Conservation (phyloP, 2,888 invertebrate genomes). For the Drosophila birchii region DNA sequence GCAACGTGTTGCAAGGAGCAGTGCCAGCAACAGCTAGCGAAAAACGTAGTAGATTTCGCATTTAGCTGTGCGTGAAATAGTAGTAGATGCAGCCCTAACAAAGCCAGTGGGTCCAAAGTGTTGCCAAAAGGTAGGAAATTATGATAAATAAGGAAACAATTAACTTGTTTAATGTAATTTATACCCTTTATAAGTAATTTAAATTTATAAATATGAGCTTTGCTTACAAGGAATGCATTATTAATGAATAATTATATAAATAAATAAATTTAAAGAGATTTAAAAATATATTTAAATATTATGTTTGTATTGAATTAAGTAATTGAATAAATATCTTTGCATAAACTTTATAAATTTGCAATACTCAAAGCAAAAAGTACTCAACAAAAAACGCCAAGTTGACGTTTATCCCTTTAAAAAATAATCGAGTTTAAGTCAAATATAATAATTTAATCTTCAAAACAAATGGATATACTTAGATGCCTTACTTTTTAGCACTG, state of each 20-base stretch:
- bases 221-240: too few relatives aligned
- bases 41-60: slow-evolving; percentile 39
- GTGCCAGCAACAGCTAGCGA: slow-evolving; percentile 25
- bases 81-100: slow-evolving; percentile 57
- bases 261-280: too few relatives aligned
- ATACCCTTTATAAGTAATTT: background rate
- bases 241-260: too few relatives aligned
- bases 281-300: too few relatives aligned
- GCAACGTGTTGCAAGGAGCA: slow-evolving; percentile 75
- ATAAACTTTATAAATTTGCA: background rate
- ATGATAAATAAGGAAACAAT: background rate
- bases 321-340: background rate
- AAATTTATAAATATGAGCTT: too few relatives aligned
- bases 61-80: slow-evolving; percentile 39
- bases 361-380: too few relatives aligned
- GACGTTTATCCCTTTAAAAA: background rate
- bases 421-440: background rate
- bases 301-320: too few relatives aligned
- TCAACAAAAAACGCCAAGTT: background rate
- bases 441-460: background rate
- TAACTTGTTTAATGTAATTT: background rate
- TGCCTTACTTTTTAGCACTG: background rate
- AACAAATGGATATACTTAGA: background rate
- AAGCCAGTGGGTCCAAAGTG: slow-evolving; percentile 44
- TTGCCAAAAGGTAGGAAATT: background rate